A percentile compares a stretch with the other conserved stretches of the same genome.
phyloP scores from a whole-genome alignment of 2,113 vertebrate species.

The Hiodon tergisus region DNA sequence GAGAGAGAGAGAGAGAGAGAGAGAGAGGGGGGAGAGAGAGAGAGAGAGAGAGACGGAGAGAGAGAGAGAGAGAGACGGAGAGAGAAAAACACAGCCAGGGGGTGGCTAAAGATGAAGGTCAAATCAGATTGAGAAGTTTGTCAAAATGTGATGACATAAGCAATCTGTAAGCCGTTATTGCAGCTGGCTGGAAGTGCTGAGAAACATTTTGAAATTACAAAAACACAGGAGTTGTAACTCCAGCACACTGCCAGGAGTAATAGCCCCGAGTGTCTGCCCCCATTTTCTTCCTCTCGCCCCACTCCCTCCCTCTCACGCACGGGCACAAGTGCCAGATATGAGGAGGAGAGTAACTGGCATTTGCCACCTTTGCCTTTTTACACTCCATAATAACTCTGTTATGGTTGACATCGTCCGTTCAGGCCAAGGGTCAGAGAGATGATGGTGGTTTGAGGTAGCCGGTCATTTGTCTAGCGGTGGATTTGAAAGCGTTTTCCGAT shows the following conservation, averaged over 20 bases:
- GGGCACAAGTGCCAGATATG: conserved; percentile 70
- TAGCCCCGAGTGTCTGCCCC: conserved; percentile 79
- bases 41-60: not conserved
- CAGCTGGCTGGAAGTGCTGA: conserved; percentile 72
- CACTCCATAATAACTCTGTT: conserved; percentile 91
- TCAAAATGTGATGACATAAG: conserved; percentile 97
- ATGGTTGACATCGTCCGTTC: conserved; percentile 77
- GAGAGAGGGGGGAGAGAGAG: not conserved
- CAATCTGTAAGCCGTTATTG: conserved; percentile 86
- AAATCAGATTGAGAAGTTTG: conserved; percentile 95
- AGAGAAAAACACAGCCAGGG: conserved; percentile 51
- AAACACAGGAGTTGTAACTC: conserved; percentile 64
- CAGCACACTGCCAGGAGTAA: conserved; percentile 76
- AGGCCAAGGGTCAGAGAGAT: conserved; percentile 49
- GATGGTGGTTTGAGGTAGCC: conserved; percentile 93
- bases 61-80: not conserved
- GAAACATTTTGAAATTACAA: conserved; percentile 88
- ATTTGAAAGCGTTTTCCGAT: conserved; percentile 87
- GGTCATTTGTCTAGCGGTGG: conserved; percentile 92
- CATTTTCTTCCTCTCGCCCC: conserved; percentile 33
- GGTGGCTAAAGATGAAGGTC: conserved; percentile 96
- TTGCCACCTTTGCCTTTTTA: conserved; percentile 95
- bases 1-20: too few relatives aligned
- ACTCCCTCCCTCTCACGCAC: conserved; percentile 13
- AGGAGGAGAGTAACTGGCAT: conserved; percentile 78